Base-by-base conservation (phyloP, 2,113 vertebrate genomes). In the Sorex fumeus region DNA sequence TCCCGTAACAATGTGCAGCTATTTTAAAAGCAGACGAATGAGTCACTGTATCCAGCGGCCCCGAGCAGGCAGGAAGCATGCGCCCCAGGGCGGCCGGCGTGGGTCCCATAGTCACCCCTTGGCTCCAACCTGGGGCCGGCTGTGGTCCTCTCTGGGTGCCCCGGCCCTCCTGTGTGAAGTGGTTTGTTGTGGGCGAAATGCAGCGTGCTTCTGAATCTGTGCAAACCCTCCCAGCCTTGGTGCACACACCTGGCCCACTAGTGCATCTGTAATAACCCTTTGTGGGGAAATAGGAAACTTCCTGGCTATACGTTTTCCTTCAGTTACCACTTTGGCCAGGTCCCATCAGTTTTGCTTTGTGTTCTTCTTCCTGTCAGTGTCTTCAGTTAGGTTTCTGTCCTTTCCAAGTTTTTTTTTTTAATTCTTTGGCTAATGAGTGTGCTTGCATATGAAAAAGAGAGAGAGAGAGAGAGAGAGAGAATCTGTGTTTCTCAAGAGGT, bases 21-120 rank as follows among this genome's bases (percentile, higher is more conserved):
- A 93, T 93, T 93, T 92, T 93, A 91, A 91, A 96, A 96, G 95
- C 94, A 90, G 92, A 92, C n/a, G 13, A 74, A n/a, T 96, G 97
- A 96, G 92, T 97, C 95, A 94, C 67, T 57, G 88, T 53, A 40
- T 72, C 90, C 90, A 88, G 85, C 60, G 36, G 36, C 60, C 47
- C 43, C 76, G 23, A n/a, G 43, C 53, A 32, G 45, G 74, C 86
- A 95, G 82, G 93, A 90, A 89, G 79, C 30, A 0, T 36, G 78
- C 27, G 1, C 89, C 75, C 60, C 11, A 23, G 67, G 76, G 75
- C 72, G 87, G 53, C 76, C 67, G 60, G 50, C 83, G n/a, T 13
- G 82, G 34, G 64, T 83, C 83, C 18, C 1, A 53, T 28, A 60
- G 57, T 50, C 27, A 1, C 4, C 80, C 75, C 53, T 40, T 75